These are phyloP conservation scores for Hafferia zeledoni DNA, from an alignment of 2,797 vertebrate species.

Conservation along the genomic window DNA sequence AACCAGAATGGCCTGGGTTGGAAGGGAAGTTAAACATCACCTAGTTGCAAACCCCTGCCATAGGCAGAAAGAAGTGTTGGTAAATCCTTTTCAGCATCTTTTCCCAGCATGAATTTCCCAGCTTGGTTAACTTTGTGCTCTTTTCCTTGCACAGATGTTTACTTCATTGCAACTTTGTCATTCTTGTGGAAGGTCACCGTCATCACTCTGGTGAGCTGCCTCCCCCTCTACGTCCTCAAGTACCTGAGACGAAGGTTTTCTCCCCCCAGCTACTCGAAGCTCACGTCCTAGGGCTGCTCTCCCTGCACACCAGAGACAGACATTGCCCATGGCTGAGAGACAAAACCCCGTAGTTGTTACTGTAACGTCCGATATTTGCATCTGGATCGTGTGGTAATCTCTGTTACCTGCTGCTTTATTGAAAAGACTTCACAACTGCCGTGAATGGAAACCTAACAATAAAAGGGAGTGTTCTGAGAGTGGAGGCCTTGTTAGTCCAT, in stretches of 20 bases:
- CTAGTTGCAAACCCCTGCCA: background rate
- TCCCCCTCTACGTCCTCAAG: conserved; percentile 97
- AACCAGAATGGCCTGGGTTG: background rate
- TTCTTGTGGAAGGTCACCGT: conserved; percentile 98
- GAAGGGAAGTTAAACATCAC: background rate
- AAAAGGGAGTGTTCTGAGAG: background rate
- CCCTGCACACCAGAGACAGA: background rate
- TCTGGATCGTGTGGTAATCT: conserved; percentile 35
- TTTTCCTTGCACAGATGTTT: conserved; percentile 83
- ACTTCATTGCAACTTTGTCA: conserved; percentile 94
- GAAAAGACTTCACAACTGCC: background rate
- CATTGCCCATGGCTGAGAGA: conserved; percentile 10
- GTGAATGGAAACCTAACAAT: fast-evolving
- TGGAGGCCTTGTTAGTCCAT: background rate
- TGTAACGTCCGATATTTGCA: background rate
- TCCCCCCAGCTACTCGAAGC: conserved; percentile 96
- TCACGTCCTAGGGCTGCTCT: conserved; percentile 82
- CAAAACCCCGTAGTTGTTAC: conserved; percentile 11
- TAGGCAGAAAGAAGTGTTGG: background rate
- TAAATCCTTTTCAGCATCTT: background rate
- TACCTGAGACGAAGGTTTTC: conserved; percentile 96
- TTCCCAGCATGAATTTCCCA: fast-evolving
- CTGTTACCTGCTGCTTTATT: conserved; percentile 16
- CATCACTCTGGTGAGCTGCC: conserved; percentile 97
- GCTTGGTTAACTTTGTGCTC: background rate